Conservation (phyloP, 2,888 invertebrate species). For the Drosophila multiciliata region DNA sequence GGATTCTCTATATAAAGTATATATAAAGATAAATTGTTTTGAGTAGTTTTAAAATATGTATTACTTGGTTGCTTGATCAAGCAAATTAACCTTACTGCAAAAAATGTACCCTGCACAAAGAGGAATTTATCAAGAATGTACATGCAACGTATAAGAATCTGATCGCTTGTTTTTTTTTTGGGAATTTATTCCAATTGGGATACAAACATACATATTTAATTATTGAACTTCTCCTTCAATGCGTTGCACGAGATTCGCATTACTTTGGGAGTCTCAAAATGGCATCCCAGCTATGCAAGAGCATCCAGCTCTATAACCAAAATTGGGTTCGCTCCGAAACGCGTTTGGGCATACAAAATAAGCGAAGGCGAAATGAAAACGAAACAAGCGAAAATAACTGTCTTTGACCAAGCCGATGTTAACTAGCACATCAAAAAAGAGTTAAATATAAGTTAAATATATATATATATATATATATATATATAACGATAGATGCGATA, state of each 20-base stretch:
- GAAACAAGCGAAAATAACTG: neutral
- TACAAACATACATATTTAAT: constrained; percentile 10
- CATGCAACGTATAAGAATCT: constrained; percentile 19
- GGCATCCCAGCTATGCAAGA: constrained; percentile 23
- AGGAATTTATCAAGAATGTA: constrained; percentile 30
- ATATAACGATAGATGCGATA: neutral
- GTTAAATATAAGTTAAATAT: neutral
- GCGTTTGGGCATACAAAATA: constrained; percentile 58
- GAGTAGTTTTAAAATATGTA: no score
- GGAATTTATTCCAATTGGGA: constrained; percentile 1
- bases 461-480: neutral
- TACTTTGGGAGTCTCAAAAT: constrained; percentile 2
- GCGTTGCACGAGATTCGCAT: constrained; percentile 12
- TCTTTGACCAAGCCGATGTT: neutral
- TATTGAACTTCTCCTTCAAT: constrained; percentile 25
- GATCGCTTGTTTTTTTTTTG: constrained; percentile 18
- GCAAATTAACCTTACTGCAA: neutral
- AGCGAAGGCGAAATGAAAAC: constrained; percentile 47
- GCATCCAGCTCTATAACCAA: constrained; percentile 15
- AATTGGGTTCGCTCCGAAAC: constrained; percentile 10
- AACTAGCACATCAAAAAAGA: neutral
- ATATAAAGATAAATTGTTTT: no score
- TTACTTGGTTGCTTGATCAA: neutral
- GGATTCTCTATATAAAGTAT: neutral
- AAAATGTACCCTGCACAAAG: neutral